Conservation (phyloP, 2,797 vertebrate species). For the Acanthopagrus latus region DNA sequence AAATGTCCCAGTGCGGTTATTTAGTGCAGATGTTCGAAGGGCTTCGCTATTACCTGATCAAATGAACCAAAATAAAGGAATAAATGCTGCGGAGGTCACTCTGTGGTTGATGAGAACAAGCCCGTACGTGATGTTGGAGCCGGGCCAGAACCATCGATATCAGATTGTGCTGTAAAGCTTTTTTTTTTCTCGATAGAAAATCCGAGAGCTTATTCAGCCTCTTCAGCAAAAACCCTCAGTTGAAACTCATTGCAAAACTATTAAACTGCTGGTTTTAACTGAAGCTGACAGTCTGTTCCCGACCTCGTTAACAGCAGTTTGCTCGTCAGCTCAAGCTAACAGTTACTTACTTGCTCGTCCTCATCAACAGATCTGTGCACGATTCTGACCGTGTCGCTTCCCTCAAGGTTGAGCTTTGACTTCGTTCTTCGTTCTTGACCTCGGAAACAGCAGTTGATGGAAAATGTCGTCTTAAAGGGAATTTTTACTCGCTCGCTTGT, state of each 20-base stretch:
- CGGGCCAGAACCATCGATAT: conserved; percentile 7
- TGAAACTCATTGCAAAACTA: neutral
- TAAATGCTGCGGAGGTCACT: conserved; percentile 11
- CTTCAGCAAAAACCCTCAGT: neutral
- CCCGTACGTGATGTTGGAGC: conserved; percentile 5
- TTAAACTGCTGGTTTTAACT: neutral
- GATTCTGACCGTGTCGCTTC: no score
- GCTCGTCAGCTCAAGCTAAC: no score
- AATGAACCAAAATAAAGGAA: conserved; percentile 12
- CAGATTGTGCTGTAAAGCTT: neutral
- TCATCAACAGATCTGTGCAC: neutral
- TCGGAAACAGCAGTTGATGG: no score
- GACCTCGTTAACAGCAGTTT: neutral
- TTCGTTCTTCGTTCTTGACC: no score
- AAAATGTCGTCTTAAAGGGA: no score
- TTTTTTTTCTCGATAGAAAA: neutral
- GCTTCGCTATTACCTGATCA: conserved; percentile 10
- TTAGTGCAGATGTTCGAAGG: neutral
- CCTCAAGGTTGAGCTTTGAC: no score
- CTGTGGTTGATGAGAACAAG: conserved; percentile 5
- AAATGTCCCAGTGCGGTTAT: neutral
- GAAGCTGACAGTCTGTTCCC: neutral
- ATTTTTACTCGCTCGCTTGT: no score
- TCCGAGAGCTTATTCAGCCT: neutral
- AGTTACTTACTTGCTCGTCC: no score